A percentile compares a stretch with the other conserved stretches of the same genome.
These are phyloP conservation scores for Euspilapteryx auroguttella DNA, from an alignment of 2,888 invertebrate genomes.

Conservation along the genomic window DNA sequence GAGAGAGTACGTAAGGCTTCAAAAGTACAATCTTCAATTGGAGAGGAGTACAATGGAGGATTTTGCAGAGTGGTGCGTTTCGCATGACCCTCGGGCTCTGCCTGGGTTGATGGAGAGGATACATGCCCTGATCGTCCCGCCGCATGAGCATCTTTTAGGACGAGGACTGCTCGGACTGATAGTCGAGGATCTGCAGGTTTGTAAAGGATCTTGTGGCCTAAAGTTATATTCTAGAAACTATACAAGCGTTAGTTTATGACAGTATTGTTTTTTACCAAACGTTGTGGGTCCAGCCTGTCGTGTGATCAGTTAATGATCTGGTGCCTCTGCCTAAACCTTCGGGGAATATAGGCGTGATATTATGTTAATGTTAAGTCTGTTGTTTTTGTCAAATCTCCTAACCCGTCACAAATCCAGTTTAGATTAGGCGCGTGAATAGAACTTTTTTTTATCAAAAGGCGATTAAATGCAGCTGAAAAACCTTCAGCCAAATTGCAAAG, in stretches of 20 bases:
- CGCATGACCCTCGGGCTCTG: slow-evolving; percentile 67
- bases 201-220: slow-evolving; percentile 11
- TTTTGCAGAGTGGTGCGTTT: slow-evolving; percentile 71
- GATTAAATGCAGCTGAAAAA: too few species aligned
- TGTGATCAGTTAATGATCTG: too few species aligned
- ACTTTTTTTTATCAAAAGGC: too few species aligned
- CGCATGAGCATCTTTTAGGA: slow-evolving; percentile 35
- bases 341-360: too few species aligned
- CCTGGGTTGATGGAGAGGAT: slow-evolving; percentile 67
- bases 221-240: not conserved
- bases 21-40: slow-evolving; percentile 40
- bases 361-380: too few species aligned
- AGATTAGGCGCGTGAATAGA: too few species aligned
- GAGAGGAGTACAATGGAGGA: slow-evolving; percentile 69
- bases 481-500: too few species aligned
- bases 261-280: too few species aligned
- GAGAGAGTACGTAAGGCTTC: slow-evolving; percentile 47
- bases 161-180: slow-evolving; percentile 41
- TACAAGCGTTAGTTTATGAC: not conserved
- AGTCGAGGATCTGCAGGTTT: slow-evolving; percentile 36
- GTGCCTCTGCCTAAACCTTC: too few species aligned
- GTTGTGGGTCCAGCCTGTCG: too few species aligned
- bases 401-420: too few species aligned
- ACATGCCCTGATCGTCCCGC: slow-evolving; percentile 63
- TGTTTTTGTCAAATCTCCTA: too few species aligned